A percentile compares a stretch with the other conserved stretches of the same genome.
Evolutionary conservation across 2,888 invertebrate genomes (phyloP).

Genomic region (Amblyjoppa fuscipennis): DNA sequence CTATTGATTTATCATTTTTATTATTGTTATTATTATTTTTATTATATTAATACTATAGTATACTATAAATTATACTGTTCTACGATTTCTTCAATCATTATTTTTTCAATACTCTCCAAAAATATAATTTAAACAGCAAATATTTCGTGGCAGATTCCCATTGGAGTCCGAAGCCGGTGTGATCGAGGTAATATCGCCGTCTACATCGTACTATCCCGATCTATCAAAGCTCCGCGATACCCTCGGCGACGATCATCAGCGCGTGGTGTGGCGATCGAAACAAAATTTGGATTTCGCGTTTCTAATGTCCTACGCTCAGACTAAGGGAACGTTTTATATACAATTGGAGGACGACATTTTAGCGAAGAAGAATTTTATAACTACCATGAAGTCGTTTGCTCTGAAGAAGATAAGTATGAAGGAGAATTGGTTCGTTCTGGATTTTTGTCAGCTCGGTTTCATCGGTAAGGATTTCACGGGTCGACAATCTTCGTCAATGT

Average conservation of each 20-base stretch:
- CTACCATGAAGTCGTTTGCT: slow-evolving; percentile 94
- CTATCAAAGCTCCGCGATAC: slow-evolving; percentile 91
- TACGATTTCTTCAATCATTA: neutral
- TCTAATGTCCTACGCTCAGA: slow-evolving; percentile 96
- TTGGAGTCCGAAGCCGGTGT: slow-evolving; percentile 91
- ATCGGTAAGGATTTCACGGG: slow-evolving; percentile 89
- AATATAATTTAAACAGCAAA: neutral
- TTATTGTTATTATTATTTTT: no score
- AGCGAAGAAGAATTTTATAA: slow-evolving; percentile 93
- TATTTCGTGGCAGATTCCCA: slow-evolving; percentile 88
- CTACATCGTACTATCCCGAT: slow-evolving; percentile 95
- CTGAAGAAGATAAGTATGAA: slow-evolving; percentile 91
- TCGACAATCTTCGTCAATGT: slow-evolving; percentile 33
- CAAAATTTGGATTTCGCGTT: slow-evolving; percentile 98
- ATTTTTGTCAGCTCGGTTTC: slow-evolving; percentile 97
- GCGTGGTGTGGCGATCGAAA: slow-evolving; percentile 96
- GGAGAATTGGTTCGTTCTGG: slow-evolving; percentile 95
- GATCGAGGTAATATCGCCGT: slow-evolving; percentile 95
- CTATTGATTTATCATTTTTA: no score
- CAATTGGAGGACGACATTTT: slow-evolving; percentile 98
- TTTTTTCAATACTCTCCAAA: neutral
- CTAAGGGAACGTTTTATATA: slow-evolving; percentile 95
- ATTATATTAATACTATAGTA: no score
- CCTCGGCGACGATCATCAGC: slow-evolving; percentile 93
- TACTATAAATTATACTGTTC: no score